Conservation (phyloP, 2,888 invertebrate species). For the Melieria picta region DNA sequence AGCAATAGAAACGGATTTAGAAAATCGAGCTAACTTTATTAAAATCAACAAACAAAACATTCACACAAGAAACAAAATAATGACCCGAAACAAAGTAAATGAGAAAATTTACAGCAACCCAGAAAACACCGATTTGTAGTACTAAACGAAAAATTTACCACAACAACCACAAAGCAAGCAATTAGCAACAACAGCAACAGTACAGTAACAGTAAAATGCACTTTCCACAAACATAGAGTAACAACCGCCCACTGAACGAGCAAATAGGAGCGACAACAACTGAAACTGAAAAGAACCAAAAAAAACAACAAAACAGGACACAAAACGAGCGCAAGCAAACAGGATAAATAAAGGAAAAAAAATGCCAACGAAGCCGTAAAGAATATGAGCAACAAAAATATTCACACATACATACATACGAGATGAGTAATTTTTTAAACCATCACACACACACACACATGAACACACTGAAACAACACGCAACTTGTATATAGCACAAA, state of each 20-base stretch:
- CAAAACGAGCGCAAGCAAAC: slow-evolving; percentile 6
- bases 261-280: not conserved
- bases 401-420: no score
- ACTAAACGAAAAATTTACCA: slow-evolving; percentile 44
- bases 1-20: not conserved
- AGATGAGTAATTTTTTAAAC: no score
- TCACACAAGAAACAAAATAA: slow-evolving; percentile 11
- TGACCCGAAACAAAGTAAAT: slow-evolving; percentile 41
- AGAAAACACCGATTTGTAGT: slow-evolving; percentile 28
- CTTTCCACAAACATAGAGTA: not conserved
- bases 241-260: slow-evolving; percentile 10
- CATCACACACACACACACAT: no score
- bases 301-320: not conserved
- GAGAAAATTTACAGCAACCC: slow-evolving; percentile 37
- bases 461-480: slow-evolving; percentile 14
- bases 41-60: not conserved
- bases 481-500: not conserved
- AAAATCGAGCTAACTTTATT: not conserved
- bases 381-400: slow-evolving; percentile 19
- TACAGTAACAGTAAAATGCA: slow-evolving; percentile 3
- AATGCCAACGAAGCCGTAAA: slow-evolving; percentile 38
- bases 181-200: not conserved
- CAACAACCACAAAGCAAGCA: not conserved
- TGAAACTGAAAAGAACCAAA: slow-evolving; percentile 10
- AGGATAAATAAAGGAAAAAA: slow-evolving; percentile 9